Evolutionary conservation across 2,113 vertebrate species (phyloP).

Genomic region (Aptenodytes forsteri): DNA sequence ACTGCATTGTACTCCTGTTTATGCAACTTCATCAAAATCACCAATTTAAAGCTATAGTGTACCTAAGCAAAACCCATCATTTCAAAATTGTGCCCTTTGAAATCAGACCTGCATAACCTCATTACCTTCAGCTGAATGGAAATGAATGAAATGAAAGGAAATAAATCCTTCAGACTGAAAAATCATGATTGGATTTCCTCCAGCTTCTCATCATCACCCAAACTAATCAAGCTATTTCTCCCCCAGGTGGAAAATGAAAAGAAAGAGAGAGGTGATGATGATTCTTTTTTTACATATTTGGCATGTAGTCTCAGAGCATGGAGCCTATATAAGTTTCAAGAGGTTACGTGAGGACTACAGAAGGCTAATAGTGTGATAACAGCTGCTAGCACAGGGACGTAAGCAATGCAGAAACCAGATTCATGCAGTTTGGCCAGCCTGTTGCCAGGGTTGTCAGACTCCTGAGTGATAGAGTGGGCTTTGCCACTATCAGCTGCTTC

Average conservation of each 20-base stretch:
- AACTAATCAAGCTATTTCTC: slow-evolving; percentile 54
- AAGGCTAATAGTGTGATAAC: slow-evolving; percentile 10
- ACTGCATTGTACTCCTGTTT: background rate
- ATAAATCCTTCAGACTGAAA: slow-evolving; percentile 47
- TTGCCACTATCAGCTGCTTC: background rate
- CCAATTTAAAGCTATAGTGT: background rate
- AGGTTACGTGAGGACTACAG: slow-evolving; percentile 32
- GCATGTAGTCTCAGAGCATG: background rate
- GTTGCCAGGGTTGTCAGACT: background rate
- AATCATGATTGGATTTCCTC: slow-evolving; percentile 41
- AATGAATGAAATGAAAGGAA: slow-evolving; percentile 45
- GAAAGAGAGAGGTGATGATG: background rate
- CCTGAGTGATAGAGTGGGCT: background rate
- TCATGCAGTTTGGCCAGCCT: background rate
- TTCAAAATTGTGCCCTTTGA: slow-evolving; percentile 30
- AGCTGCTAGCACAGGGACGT: slow-evolving; percentile 15
- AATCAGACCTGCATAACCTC: slow-evolving; percentile 40
- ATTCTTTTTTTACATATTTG: slow-evolving; percentile 28
- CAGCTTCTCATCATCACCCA: slow-evolving; percentile 39
- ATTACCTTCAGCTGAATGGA: slow-evolving; percentile 40
- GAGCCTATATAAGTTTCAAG: background rate
- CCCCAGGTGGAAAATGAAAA: slow-evolving; percentile 44
- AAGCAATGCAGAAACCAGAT: background rate
- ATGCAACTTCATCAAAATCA: slow-evolving; percentile 49
- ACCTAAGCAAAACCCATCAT: slow-evolving; percentile 2